Conservation (phyloP, 1,140 invertebrate genomes). For the Gryllus bimaculatus region DNA sequence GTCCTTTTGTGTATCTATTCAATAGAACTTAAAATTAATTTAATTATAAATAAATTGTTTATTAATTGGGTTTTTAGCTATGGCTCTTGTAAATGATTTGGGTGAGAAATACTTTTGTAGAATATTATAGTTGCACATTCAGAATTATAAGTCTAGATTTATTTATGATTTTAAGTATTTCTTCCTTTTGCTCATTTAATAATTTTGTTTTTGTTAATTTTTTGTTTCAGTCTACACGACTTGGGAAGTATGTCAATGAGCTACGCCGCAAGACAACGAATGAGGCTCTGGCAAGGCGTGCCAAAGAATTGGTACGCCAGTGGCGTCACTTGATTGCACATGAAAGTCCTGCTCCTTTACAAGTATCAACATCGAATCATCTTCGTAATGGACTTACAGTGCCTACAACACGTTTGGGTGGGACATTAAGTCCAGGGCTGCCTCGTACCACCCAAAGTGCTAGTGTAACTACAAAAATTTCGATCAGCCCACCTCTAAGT, state of each 20-base stretch:
- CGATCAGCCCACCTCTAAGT: not conserved
- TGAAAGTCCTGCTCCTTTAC: conserved; percentile 31
- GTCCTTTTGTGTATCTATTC: too few species aligned
- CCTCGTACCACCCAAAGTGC: not conserved
- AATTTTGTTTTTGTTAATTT: not conserved
- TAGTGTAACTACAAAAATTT: conserved; percentile 17
- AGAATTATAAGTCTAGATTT: not conserved
- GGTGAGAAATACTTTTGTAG: too few species aligned
- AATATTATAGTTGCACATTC: not conserved
- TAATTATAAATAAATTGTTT: too few species aligned
- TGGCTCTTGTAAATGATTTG: too few species aligned
- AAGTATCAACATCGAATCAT: conserved; percentile 6
- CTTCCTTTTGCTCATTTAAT: not conserved
- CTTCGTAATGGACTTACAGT: conserved; percentile 12
- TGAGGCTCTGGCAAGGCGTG: conserved; percentile 72
- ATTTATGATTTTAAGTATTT: not conserved
- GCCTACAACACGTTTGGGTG: conserved; percentile 10
- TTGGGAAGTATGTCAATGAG: conserved; percentile 91
- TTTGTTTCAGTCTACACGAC: conserved; percentile 58
- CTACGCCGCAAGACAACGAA: conserved; percentile 73
- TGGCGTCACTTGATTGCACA: conserved; percentile 75
- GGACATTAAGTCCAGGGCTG: conserved; percentile 14
- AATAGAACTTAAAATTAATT: too few species aligned
- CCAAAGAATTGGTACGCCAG: conserved; percentile 80
- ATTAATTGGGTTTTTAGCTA: too few species aligned